Evolutionary conservation across 2,888 invertebrate species (phyloP), one percentile per base, ranked within the genome.

Genomic region (Asteroscopus sphinx): DNA sequence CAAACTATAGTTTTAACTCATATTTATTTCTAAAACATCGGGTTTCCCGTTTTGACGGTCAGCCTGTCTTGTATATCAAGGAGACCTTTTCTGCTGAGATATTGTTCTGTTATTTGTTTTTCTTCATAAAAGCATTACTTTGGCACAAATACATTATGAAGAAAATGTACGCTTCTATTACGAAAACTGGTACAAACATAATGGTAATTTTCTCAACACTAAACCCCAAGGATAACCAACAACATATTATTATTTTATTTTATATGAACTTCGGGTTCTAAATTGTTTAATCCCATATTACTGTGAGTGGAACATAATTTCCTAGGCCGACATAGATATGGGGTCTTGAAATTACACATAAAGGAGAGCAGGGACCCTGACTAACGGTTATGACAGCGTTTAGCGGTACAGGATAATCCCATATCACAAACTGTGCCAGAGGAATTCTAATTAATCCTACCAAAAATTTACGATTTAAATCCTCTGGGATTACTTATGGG

Each of bases 381-480:
- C 44, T 59, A 68, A 71, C 65, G 40, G 60, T 76, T 76, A 73
- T 68, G 65, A 70, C 56, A 41, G 42, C 71, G 66, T 73, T 76
- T 71, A 66, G 74, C 63, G 68, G 63, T 58, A 44, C 55, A 60
- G 59, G 59, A 67, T 71, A 71, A 73, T 71, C 67, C 69, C 69
- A 47, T 71, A 79, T 80, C 82, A 72, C 73, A 73, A 77, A 72
- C 71, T 68, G 70, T 61, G 64, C 68, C 76, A 73, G 70, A 70
- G 73, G 73, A 80, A 81, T 81, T 81, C 77, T 82, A 83, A 83
- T 83, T 82, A 80, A 83, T 86, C 85, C 85, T 73, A 76, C 71
- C 81, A 85, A 90, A 91, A 91, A 89, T 89, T 81, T 83, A 79
- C 82, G 81, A 83, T 85, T 86, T 78, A 73, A 82, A 80, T 81